Conservation (phyloP, 2,797 vertebrate species). For the Syndactyla subalaris region DNA sequence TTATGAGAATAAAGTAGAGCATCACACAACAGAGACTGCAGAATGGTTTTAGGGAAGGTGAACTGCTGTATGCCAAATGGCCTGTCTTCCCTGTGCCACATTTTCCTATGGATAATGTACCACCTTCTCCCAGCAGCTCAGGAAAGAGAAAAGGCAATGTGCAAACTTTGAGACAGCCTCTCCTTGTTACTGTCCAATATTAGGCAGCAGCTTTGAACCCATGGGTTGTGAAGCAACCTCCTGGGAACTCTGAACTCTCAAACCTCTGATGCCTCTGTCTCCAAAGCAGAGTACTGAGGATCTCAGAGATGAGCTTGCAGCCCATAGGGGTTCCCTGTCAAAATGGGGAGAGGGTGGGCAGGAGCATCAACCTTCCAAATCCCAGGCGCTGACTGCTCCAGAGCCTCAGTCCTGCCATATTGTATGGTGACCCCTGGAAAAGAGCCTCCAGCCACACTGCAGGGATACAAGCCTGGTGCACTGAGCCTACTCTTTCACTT, state of each 20-base stretch:
- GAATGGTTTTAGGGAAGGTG: neutral
- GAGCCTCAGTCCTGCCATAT: neutral
- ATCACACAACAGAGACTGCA: neutral
- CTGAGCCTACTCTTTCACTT: accelerated
- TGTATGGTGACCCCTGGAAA: neutral
- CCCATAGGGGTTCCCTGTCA: accelerated
- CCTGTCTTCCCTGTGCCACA: neutral
- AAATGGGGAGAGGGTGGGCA: neutral
- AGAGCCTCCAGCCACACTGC: neutral
- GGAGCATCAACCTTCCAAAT: neutral
- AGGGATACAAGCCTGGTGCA: accelerated
- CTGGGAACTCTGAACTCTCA: accelerated
- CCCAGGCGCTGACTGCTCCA: neutral
- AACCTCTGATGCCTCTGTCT: neutral
- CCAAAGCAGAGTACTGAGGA: neutral
- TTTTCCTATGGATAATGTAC: neutral
- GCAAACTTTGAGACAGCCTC: neutral
- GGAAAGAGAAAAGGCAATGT: neutral
- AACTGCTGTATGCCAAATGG: neutral
- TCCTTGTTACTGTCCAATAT: neutral
- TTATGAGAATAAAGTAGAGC: neutral
- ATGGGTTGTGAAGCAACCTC: neutral
- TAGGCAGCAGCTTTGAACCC: neutral
- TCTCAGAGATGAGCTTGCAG: neutral
- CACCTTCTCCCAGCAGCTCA: neutral